These are phyloP conservation scores for Nebria salina DNA, from an alignment of 2,888 invertebrate species.

Conservation along the genomic window DNA sequence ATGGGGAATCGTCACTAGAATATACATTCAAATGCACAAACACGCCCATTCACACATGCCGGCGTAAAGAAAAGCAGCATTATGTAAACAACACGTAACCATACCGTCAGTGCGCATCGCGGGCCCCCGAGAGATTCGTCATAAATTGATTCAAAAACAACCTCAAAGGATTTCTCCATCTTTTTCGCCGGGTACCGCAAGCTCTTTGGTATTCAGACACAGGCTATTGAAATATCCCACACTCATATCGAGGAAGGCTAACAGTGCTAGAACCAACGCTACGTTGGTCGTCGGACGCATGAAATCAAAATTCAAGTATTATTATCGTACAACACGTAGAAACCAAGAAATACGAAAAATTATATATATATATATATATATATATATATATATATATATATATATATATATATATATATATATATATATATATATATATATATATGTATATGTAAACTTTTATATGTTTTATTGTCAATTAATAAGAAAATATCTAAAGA, in stretches of 20 bases:
- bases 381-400: background rate
- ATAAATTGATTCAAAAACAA: conserved; percentile 46
- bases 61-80: conserved; percentile 36
- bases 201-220: conserved; percentile 21
- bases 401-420: background rate
- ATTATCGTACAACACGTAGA: background rate
- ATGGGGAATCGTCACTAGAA: background rate
- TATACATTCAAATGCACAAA: background rate
- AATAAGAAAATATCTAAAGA: no score
- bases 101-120: conserved; percentile 21
- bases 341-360: background rate
- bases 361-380: background rate
- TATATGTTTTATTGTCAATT: no score
- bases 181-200: conserved; percentile 12
- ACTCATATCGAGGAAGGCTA: background rate
- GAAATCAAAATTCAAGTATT: background rate
- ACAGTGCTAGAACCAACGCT: background rate
- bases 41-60: background rate
- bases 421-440: background rate
- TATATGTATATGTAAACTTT: background rate
- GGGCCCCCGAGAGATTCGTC: conserved; percentile 20
- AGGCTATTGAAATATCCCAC: background rate
- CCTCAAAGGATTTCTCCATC: conserved; percentile 38
- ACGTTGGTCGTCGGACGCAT: background rate
- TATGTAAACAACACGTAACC: conserved; percentile 40